These are phyloP conservation scores for Taenaris catops DNA, from an alignment of 2,888 invertebrate species.

Conservation along the genomic window DNA sequence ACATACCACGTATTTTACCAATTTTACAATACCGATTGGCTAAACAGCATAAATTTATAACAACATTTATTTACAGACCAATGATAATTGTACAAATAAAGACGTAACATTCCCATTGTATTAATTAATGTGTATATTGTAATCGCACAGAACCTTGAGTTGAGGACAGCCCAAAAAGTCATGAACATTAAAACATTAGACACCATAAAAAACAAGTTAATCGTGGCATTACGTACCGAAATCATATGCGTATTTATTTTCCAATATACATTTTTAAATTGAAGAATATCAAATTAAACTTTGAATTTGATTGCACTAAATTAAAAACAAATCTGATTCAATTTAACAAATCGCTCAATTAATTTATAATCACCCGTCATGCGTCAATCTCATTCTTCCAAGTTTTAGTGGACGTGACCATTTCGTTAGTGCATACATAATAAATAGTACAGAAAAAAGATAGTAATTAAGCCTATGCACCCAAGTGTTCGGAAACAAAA, in stretches of 20 bases:
- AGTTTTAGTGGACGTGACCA: conserved; percentile 28
- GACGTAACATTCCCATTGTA: conserved; percentile 41
- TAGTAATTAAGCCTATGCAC: too few species aligned
- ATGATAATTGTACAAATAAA: conserved; percentile 61
- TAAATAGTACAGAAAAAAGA: too few species aligned
- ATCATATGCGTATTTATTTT: conserved; percentile 17
- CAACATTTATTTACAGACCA: conserved; percentile 35
- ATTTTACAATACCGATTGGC: conserved; percentile 23
- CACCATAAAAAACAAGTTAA: conserved; percentile 7
- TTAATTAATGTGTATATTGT: conserved; percentile 47
- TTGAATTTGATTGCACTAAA: conserved; percentile 10
- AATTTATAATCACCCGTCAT: conserved; percentile 30
- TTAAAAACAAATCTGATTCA: conserved; percentile 22
- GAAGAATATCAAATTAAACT: conserved; percentile 4
- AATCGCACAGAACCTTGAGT: conserved; percentile 63
- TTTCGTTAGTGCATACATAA: conserved; percentile 38
- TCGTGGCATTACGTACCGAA: conserved; percentile 24
- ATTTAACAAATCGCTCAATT: conserved; percentile 25
- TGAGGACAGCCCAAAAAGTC: conserved; percentile 48
- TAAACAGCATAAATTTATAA: conserved; percentile 32
- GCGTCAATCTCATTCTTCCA: conserved; percentile 26
- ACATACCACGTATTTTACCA: conserved; percentile 34
- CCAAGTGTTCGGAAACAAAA: too few species aligned
- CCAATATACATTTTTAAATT: conserved; percentile 5
- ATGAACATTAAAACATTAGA: conserved; percentile 23